These are phyloP conservation scores for Tridacna gigas DNA, from an alignment of 2,888 invertebrate genomes.

Conservation along the genomic window DNA sequence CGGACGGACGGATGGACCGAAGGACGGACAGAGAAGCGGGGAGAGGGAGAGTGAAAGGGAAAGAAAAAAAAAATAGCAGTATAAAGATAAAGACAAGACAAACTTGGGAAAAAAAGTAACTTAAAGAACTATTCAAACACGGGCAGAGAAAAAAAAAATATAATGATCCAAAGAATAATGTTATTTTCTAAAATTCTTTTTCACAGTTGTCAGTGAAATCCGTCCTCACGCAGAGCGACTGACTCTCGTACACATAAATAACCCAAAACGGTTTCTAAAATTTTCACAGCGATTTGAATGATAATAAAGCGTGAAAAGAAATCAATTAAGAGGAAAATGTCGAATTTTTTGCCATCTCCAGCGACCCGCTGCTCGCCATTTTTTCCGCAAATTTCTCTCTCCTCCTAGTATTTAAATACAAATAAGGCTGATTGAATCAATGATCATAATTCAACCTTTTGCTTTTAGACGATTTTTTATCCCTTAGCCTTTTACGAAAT, in stretches of 20 bases:
- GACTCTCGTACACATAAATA: slow-evolving; percentile 53
- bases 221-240: slow-evolving; percentile 4
- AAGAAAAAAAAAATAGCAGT: too few relatives aligned
- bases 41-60: too few relatives aligned
- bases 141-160: neutral
- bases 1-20: too few relatives aligned
- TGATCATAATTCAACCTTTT: slow-evolving; percentile 2
- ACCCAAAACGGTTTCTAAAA: slow-evolving; percentile 51
- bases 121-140: too few relatives aligned
- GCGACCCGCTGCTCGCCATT: slow-evolving; percentile 8
- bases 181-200: neutral
- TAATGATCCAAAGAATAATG: slow-evolving; percentile 13
- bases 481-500: too few relatives aligned
- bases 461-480: neutral
- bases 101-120: too few relatives aligned
- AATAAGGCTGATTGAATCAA: slow-evolving; percentile 2
- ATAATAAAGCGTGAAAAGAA: slow-evolving; percentile 66
- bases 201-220: slow-evolving; percentile 8
- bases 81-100: too few relatives aligned
- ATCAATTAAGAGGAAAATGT: slow-evolving; percentile 51
- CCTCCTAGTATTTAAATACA: slow-evolving; percentile 17
- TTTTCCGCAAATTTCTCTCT: neutral
- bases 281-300: slow-evolving; percentile 65
- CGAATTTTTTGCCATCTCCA: slow-evolving; percentile 18
- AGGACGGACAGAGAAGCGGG: too few relatives aligned